Base-by-base conservation (phyloP, 2,113 vertebrate species). In the Amia ocellicauda region DNA sequence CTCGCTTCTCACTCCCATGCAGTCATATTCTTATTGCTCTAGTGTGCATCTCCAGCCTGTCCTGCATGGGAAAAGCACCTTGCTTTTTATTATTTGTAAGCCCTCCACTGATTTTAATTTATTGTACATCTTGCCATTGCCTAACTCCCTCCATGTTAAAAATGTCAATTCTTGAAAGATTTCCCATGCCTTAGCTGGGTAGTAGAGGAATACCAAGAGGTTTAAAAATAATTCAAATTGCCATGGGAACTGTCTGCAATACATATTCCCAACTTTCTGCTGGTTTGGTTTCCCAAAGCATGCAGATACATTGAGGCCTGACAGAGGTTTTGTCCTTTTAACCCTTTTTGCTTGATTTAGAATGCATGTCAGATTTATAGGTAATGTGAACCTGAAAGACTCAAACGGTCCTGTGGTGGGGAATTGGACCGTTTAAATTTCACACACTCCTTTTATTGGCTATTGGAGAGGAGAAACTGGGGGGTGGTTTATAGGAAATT, bases 401-500 rank as follows among this genome's bases (percentile, higher is more conserved):
- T 27, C 60, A 9, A 26, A 67, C 50, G 47, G 29, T 54, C 31
- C 24, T 28, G 60, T 69, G 75, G 64, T 31, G 64, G 47, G 58
- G 22, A 55, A 40, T 28, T 68, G 3, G 64, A 20, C 42, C 49
- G 45, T 4, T 29, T 7, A 22, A 19, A 29, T 36, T 42, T 60
- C 67, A 73, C 42, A 57, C 23, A 71, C 45, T n/a, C 56, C 26
- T 36, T 50, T 82, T 84, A 79, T 80, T 80, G 69, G 70, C 60
- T 75, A 67, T 49, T 7, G 58, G 69, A 69, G 73, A 72, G 63
- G 23, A 43, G 20, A 57, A 50, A 42, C 41, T 45, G 60, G 49
- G 45, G 45, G 16, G 19, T 5, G 8, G 16, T 17, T 17, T 3
- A 20, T 3, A 7, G 19, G 57, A n/a, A n/a, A n/a, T n/a, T n/a